phyloP scores from a whole-genome alignment of 2,113 vertebrate species.

The Callithrix jacchus region DNA sequence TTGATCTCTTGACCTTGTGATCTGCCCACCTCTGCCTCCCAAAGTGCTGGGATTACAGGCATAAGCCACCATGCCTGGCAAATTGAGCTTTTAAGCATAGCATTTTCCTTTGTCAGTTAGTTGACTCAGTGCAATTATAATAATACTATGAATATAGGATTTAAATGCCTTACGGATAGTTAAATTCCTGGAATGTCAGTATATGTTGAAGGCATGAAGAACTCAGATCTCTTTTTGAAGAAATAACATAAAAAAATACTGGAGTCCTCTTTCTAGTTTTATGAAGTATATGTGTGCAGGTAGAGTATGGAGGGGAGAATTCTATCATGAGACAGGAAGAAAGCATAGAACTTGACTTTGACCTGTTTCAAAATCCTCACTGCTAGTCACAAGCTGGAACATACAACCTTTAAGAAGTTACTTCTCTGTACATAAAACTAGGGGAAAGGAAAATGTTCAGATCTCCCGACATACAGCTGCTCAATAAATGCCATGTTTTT shows the following conservation, averaged over 20 bases:
- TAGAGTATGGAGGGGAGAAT: background rate
- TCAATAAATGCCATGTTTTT: background rate
- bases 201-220: background rate
- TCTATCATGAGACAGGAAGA: background rate
- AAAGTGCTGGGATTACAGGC: too few relatives aligned
- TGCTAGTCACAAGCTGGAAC: background rate
- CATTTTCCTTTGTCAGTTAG: background rate
- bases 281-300: background rate
- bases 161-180: slow-evolving; percentile 26
- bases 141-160: slow-evolving; percentile 25
- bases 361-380: background rate
- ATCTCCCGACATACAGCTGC: background rate
- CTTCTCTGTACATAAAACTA: background rate
- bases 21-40: too few relatives aligned
- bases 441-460: background rate
- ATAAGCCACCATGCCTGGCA: background rate
- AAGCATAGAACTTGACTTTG: background rate
- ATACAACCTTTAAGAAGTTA: background rate
- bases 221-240: background rate
- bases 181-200: slow-evolving; percentile 9
- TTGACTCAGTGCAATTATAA: slow-evolving; percentile 24
- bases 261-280: background rate
- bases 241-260: background rate
- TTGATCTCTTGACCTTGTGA: too few relatives aligned
- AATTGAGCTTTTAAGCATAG: slow-evolving; percentile 19